Conservation (phyloP, 2,797 vertebrate species). For the Catharus ustulatus region DNA sequence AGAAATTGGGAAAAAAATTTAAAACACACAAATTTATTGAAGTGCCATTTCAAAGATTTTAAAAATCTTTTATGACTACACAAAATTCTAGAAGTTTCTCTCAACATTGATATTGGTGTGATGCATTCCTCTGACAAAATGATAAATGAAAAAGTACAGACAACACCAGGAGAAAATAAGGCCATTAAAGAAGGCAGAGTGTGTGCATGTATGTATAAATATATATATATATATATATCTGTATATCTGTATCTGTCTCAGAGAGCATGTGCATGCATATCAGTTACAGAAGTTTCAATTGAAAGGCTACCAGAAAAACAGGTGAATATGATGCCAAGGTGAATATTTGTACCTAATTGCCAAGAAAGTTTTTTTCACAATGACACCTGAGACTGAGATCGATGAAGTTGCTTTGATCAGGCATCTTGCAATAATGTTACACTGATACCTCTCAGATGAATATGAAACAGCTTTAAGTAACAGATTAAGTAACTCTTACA, state of each 20-base stretch:
- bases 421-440: not conserved
- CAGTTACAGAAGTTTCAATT: not conserved
- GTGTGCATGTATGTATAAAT: not conserved
- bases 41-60: not conserved
- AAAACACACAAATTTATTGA: not conserved
- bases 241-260: not conserved
- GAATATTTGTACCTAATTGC: not conserved
- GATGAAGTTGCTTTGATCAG: not conserved
- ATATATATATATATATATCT: not conserved
- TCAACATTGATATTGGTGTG: not conserved
- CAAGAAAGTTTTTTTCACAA: slow-evolving; percentile 1
- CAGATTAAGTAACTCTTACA: not conserved
- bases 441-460: not conserved
- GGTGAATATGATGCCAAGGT: not conserved
- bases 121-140: slow-evolving; percentile 7
- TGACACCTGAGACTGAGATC: not conserved
- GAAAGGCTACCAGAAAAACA: not conserved
- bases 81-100: not conserved
- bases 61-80: not conserved
- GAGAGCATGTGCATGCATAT: not conserved
- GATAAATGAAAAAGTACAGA: not conserved
- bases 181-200: not conserved
- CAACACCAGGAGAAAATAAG: not conserved
- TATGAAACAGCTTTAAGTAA: not conserved
- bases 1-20: not conserved